A percentile compares a stretch with the other conserved stretches of the same genome.
Conservation (phyloP, 2,888 invertebrate genomes). For the Cephus sareptanus region DNA sequence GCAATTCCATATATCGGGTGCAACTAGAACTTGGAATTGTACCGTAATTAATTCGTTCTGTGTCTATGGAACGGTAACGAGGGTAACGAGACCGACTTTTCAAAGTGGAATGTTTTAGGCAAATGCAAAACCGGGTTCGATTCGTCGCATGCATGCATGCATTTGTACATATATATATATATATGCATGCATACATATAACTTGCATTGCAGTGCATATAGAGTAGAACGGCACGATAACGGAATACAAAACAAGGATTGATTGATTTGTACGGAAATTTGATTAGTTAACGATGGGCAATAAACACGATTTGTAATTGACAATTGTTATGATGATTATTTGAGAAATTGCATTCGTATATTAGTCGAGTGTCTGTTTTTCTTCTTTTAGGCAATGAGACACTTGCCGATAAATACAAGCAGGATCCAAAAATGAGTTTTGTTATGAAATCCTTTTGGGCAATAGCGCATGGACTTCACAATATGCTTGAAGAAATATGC, state of each 20-base stretch:
- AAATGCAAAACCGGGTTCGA: neutral
- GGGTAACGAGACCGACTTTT: neutral
- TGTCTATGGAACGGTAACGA: neutral
- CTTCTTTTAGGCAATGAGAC: conserved; percentile 70
- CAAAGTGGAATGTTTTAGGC: neutral
- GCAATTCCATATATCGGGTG: neutral
- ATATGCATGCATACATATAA: neutral
- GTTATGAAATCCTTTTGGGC: conserved; percentile 83
- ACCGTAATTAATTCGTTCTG: neutral
- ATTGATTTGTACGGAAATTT: neutral
- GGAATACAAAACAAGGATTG: neutral
- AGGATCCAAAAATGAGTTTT: conserved; percentile 83
- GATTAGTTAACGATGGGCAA: neutral
- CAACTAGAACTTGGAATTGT: neutral
- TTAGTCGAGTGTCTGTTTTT: neutral
- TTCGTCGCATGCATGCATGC: neutral
- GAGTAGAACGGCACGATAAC: neutral
- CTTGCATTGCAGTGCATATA: neutral
- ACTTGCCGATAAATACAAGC: conserved; percentile 70
- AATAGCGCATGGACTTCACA: conserved; percentile 79
- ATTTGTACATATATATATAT: neutral
- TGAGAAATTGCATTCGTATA: neutral
- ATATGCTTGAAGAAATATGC: conserved; percentile 76
- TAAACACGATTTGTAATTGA: neutral
- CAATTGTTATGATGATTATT: neutral